phyloP scores from a whole-genome alignment of 2,888 invertebrate genomes.

The Limnephilus rhombicus region DNA sequence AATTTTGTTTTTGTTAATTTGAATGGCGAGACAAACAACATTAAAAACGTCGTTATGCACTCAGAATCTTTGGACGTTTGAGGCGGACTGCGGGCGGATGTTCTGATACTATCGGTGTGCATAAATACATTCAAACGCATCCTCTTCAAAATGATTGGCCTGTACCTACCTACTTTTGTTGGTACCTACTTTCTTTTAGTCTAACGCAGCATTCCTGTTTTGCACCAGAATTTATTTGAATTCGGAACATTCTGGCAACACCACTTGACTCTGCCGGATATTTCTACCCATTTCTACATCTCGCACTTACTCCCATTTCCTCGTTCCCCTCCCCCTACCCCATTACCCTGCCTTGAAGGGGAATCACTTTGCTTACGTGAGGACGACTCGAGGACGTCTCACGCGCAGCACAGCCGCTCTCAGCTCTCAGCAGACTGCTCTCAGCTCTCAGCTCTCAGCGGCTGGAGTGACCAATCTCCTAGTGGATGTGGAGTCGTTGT shows the following conservation, averaged over 20 bases:
- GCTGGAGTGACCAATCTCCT: slow-evolving; percentile 33
- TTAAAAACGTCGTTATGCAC: too few relatives aligned
- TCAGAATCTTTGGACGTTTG: too few relatives aligned
- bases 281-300: slow-evolving; percentile 61
- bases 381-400: slow-evolving; percentile 49
- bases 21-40: too few relatives aligned
- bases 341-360: slow-evolving; percentile 56
- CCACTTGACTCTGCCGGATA: slow-evolving; percentile 58
- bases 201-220: not conserved
- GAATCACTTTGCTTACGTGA: slow-evolving; percentile 59
- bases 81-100: too few relatives aligned
- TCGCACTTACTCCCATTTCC: slow-evolving; percentile 65
- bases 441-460: not conserved
- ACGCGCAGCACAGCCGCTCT: slow-evolving; percentile 43
- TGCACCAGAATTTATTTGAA: not conserved
- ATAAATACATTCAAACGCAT: too few relatives aligned
- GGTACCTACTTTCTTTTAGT: not conserved
- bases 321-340: slow-evolving; percentile 28
- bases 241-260: slow-evolving; percentile 26
- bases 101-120: too few relatives aligned
- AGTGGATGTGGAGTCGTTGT: not conserved
- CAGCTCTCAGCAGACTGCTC: not conserved
- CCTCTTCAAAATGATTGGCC: not conserved
- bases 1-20: too few relatives aligned
- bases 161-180: not conserved